Evolutionary conservation across 2,888 invertebrate species (phyloP), one percentile per base, ranked within the genome.

Genomic region (Chironomus tentans): DNA sequence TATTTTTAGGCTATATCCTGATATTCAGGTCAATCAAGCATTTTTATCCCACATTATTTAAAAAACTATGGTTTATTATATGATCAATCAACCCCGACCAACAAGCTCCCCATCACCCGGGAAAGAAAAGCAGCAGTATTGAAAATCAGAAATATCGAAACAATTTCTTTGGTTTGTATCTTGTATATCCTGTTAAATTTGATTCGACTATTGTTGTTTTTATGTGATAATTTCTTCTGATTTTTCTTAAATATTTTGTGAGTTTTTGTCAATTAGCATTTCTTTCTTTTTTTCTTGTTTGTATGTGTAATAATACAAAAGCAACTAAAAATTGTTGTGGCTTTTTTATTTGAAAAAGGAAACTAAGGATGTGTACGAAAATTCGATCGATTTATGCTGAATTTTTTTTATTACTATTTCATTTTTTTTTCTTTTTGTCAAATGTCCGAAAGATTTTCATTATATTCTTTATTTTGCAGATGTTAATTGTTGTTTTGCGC

Each of bases 291-390:
- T 21, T 24, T 65, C 7, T 22, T 21, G 21, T 22, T 65, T 24
- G 56, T 56, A 18, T 56, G 56, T 56, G 15, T 15, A 56, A 70
- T 38, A 13, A 15, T 71, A 71, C 50, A 71, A 71, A 71, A 71
- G 24, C 46, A 71, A 70, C 22, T 56, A 22, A 28, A 56, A 24
- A 71, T 50, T 65, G 18, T 21, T 65, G 13, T 65, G 1, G 18
- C 65, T 21, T 24, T 56, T 22, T 13, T 70, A 22, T 18, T 15
- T 71, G 2, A 56, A 71, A 24, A 50, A 71, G 50, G 71, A 61
- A 71, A 71, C 50, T n/a, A 56, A 71, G 71, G 71, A 71, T 71
- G 71, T 71, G 50, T 71, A 71, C 15, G 5, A 22, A 22, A 48
- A 48, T 21, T 48, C 12, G 18, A 21, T 24, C 22, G 47, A 70